These are phyloP conservation scores for Drosophila testacea DNA, from an alignment of 2,888 invertebrate species.

Conservation along the genomic window DNA sequence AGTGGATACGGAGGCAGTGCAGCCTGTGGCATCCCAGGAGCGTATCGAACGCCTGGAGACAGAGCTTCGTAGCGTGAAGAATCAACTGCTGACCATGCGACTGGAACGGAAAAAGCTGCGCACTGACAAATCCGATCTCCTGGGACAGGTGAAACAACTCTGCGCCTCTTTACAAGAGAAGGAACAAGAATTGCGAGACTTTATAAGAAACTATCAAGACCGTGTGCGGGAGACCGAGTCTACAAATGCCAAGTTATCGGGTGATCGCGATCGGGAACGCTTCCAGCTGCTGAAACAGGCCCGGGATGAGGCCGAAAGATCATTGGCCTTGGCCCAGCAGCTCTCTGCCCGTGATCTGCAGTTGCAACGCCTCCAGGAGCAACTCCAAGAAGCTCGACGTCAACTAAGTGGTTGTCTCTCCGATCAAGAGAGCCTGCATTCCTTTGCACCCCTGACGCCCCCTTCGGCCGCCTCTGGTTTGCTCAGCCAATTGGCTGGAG, in stretches of 20 bases:
- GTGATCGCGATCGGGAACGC: constrained; percentile 94
- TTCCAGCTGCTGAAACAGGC: constrained; percentile 95
- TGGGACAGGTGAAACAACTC: constrained; percentile 97
- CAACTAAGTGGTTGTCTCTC: constrained; percentile 93
- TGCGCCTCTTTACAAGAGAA: constrained; percentile 97
- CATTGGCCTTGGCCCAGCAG: constrained; percentile 93
- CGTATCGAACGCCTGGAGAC: constrained; percentile 86
- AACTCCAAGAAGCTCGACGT: constrained; percentile 92
- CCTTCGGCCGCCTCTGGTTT: constrained; percentile 86
- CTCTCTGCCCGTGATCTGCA: constrained; percentile 94
- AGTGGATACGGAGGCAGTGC: constrained; percentile 83
- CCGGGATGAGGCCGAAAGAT: constrained; percentile 95
- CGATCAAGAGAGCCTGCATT: constrained; percentile 93
- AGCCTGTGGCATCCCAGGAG: constrained; percentile 80
- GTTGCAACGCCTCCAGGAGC: constrained; percentile 93
- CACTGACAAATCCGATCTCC: constrained; percentile 96
- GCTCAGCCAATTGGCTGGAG: constrained; percentile 85
- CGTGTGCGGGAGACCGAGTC: constrained; percentile 93
- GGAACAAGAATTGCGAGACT: constrained; percentile 96
- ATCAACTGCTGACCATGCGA: constrained; percentile 89
- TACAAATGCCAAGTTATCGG: constrained; percentile 86
- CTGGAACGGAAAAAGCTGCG: constrained; percentile 95
- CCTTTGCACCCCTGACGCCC: constrained; percentile 89
- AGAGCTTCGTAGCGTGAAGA: constrained; percentile 84
- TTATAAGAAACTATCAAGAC: constrained; percentile 97